Conservation (phyloP, 2,797 vertebrate genomes). For the Mustela erminea region DNA sequence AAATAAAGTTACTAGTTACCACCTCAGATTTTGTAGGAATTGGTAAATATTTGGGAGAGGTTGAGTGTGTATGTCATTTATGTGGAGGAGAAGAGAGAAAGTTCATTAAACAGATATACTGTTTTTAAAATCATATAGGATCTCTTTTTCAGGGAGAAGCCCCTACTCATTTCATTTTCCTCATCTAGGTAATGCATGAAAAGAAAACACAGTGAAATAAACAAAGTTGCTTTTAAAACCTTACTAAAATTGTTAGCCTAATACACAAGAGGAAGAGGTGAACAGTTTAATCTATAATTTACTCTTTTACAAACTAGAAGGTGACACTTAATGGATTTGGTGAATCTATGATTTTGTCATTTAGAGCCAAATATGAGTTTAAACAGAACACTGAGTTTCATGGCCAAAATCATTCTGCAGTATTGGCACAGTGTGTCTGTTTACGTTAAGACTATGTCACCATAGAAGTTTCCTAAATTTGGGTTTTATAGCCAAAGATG, state of each 20-base stretch:
- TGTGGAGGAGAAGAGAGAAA: neutral
- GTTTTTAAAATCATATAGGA: neutral
- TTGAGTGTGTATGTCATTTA: neutral
- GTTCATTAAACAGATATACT: neutral
- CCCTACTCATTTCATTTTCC: neutral
- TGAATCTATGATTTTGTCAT: conserved; percentile 24
- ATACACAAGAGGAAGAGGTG: neutral
- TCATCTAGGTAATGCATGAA: neutral
- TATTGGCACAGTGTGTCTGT: neutral
- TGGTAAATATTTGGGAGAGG: neutral
- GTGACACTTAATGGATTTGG: neutral
- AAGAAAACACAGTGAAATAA: neutral
- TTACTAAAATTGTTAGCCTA: neutral
- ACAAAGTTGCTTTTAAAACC: neutral
- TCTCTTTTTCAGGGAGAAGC: neutral
- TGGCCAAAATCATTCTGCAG: neutral
- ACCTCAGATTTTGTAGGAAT: neutral
- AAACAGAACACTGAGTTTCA: neutral
- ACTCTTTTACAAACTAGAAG: neutral
- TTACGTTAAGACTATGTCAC: neutral
- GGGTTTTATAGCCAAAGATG: neutral
- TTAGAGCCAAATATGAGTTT: neutral
- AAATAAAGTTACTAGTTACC: neutral
- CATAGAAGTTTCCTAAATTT: neutral
- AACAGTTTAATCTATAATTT: neutral